Evolutionary conservation across 1,140 invertebrate genomes (phyloP).

Genomic region (Chionoecetes opilio): DNA sequence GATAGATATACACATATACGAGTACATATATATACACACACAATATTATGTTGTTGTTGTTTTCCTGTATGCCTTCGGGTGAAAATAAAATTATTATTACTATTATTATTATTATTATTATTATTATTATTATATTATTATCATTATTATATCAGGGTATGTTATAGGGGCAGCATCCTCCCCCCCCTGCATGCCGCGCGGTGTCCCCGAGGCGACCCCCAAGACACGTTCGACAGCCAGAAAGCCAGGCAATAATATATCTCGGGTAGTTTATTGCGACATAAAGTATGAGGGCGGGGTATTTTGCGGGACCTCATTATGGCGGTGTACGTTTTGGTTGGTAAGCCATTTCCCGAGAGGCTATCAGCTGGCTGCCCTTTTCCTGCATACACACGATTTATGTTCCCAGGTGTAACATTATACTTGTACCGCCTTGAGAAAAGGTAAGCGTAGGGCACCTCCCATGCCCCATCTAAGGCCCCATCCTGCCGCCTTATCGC

Average conservation of each 20-base stretch:
- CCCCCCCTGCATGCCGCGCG: no score
- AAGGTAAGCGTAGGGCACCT: neutral
- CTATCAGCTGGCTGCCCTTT: neutral
- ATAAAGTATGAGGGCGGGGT: neutral
- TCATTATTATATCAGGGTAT: neutral
- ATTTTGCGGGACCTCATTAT: neutral
- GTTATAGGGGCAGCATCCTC: no score
- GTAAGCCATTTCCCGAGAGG: neutral
- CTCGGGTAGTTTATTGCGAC: neutral
- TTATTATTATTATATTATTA: no score
- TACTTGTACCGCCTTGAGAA: neutral
- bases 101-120: no score
- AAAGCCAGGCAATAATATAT: slow-evolving; percentile 9
- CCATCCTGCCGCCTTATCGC: neutral
- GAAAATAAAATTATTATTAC: no score
- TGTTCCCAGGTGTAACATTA: neutral
- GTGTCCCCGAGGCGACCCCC: neutral
- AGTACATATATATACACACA: slow-evolving; percentile 32
- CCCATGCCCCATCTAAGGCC: neutral
- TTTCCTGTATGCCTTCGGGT: no score
- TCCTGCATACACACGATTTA: neutral
- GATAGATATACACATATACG: slow-evolving; percentile 9
- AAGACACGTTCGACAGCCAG: neutral
- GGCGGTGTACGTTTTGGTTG: neutral
- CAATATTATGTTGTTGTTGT: neutral